Evolutionary conservation across 2,888 invertebrate species (phyloP), one percentile per base, ranked within the genome.

Genomic region (Parnassius smintheus): DNA sequence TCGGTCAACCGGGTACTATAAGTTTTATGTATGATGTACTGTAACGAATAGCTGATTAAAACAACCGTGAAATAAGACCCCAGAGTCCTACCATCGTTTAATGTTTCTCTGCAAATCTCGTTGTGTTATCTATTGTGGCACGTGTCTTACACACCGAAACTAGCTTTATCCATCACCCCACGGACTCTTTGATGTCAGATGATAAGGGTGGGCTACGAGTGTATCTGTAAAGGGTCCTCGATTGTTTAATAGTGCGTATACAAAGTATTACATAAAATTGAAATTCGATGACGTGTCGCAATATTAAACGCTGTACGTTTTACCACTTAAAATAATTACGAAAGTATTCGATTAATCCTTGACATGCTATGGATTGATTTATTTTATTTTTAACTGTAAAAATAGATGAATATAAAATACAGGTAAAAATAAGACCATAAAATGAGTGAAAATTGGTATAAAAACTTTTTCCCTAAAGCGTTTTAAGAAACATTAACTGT

Each of bases 151-250:
- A 72, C 75, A 73, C 76, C 78, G 85, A 86, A 85, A 85, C 77
- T 67, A 72, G 77, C 72, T 76, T 84, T 86, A 87, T 88, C 86
- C 83, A 83, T 86, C 87, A 84, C 84, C 85, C 87, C 73, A 75
- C 71, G 68, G 81, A 83, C 83, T 85, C 86, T 88, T 88, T 88
- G 86, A 88, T 82, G 83, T 83, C 73, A 69, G 75, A 75, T 75
- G 56, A 82, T 80, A 80, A 78, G 78, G 70, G 75, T 50, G 68
- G 70, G 66, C 65, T 63, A 70, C 68, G 64, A 72, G 71, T 72
- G 74, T 77, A 75, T 73, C 73, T 74, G 72, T 72, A 22, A 53
- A 59, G 70, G 70, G 71, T 67, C 64, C 64, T 66, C 67, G 64
- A 61, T 62, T 67, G 66, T 61, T 66, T 64, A 64, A 65, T 57